Evolutionary conservation across 1,140 invertebrate species (phyloP), one percentile per base, ranked within the genome.

Genomic region (Drosophila sechellia): DNA sequence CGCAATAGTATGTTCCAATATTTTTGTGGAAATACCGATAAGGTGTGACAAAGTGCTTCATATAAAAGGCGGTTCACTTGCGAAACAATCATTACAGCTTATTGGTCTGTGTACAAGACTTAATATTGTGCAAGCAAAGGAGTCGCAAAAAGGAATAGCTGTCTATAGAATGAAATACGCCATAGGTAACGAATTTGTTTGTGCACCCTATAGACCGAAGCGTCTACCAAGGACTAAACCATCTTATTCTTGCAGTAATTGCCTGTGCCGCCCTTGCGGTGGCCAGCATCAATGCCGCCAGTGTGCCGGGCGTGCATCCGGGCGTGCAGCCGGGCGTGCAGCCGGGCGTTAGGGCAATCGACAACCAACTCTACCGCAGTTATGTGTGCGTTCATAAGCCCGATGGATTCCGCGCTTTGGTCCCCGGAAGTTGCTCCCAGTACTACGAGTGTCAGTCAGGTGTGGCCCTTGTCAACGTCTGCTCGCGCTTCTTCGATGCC

Each of bases 381-480:
- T 87, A 60, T 50, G 63, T 91, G 2, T 91, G 90, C 54, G 34
- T 39, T n/a, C 52, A 76, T 13, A 87, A 81, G 49, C 5, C 48
- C 1, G 56, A 91, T 63, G 90, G 90, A 25, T 90, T 85, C 58
- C 76, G 76, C 11, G 63, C 83, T 12, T 46, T 91, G 2, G 90
- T 91, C 2, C 90, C 90, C 1, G 90, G 90, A n/a, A 90, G 81
- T 35, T 91, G 90, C 57, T 87, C 85, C 4, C 73, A 75, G 42
- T 91, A 78, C 69, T 91, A 87, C 27, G 81, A 87, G 53, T 91
- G 90, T 25, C 79, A 81, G 58, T 76, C 69, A 25, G 83, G 79
- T 10, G 53, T 50, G 3, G 77, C 84, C 3, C 13, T 55, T 13
- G 58, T 81, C n/a, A 79, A 49, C 40, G 53, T 46, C 5, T 91